Percentiles rank a stretch among this genome's conserved stretches.
Conservation (phyloP, 1,140 invertebrate species). For the Himalopsyche phryganea region DNA sequence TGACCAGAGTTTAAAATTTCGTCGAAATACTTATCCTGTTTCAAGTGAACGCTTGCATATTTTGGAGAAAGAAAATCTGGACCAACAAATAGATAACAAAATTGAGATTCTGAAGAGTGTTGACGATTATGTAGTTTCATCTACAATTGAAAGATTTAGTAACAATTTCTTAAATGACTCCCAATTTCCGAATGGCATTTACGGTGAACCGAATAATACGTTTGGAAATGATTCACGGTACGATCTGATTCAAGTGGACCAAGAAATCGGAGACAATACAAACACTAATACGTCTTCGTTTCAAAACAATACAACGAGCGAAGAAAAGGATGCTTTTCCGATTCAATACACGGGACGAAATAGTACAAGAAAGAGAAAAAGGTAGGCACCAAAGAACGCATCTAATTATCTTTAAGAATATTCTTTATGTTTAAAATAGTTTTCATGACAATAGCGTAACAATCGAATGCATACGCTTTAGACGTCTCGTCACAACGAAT, state of each 20-base stretch:
- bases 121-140: too few relatives aligned
- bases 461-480: background rate
- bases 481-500: background rate
- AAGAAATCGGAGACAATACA: background rate
- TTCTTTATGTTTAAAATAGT: background rate
- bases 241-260: conserved; percentile 11
- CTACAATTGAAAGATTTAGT: too few relatives aligned
- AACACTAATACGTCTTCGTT: conserved; percentile 17
- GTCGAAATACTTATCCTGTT: too few relatives aligned
- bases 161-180: too few relatives aligned
- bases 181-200: too few relatives aligned
- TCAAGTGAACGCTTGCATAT: too few relatives aligned
- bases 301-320: conserved; percentile 13
- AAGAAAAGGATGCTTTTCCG: conserved; percentile 3
- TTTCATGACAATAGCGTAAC: background rate
- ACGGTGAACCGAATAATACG: background rate
- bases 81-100: too few relatives aligned
- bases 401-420: background rate
- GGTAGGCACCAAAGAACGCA: conserved; percentile 1
- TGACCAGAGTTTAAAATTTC: background rate
- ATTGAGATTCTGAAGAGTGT: too few relatives aligned
- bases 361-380: conserved; percentile 9
- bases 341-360: conserved; percentile 25
- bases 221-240: background rate
- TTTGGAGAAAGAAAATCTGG: too few relatives aligned